Evolutionary conservation across 2,888 invertebrate genomes (phyloP).

Genomic region (Crocallis elinguaria): DNA sequence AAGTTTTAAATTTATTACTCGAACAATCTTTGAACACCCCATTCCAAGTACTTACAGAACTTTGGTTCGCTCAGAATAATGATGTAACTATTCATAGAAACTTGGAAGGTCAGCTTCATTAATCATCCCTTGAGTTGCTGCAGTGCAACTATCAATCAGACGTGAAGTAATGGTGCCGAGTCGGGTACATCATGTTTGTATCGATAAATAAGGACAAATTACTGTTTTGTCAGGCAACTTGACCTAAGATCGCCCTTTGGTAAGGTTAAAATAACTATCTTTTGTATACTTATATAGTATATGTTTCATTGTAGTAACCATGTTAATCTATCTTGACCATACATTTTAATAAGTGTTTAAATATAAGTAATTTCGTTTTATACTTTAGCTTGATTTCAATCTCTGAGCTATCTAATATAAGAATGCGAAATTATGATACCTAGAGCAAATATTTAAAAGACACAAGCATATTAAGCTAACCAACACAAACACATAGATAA

Average conservation of each 20-base stretch:
- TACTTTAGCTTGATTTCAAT: too few relatives aligned
- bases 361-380: too few relatives aligned
- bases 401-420: too few relatives aligned
- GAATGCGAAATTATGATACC: too few relatives aligned
- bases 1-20: constrained; percentile 8
- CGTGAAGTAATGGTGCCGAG: constrained; percentile 30
- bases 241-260: too few relatives aligned
- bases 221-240: constrained; percentile 17
- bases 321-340: too few relatives aligned
- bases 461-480: too few relatives aligned
- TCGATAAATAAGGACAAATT: constrained; percentile 46
- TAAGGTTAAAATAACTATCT: too few relatives aligned
- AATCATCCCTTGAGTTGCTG: constrained; percentile 15
- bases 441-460: too few relatives aligned
- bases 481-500: background rate
- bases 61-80: background rate
- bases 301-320: too few relatives aligned
- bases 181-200: constrained; percentile 33
- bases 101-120: constrained; percentile 15
- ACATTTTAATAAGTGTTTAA: too few relatives aligned
- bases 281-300: too few relatives aligned
- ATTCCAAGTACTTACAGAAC: background rate
- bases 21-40: constrained; percentile 11
- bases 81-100: constrained; percentile 19
- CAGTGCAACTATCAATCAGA: constrained; percentile 43